These are phyloP conservation scores for Glossosoma conforme DNA, from an alignment of 1,140 invertebrate species.

Conservation along the genomic window DNA sequence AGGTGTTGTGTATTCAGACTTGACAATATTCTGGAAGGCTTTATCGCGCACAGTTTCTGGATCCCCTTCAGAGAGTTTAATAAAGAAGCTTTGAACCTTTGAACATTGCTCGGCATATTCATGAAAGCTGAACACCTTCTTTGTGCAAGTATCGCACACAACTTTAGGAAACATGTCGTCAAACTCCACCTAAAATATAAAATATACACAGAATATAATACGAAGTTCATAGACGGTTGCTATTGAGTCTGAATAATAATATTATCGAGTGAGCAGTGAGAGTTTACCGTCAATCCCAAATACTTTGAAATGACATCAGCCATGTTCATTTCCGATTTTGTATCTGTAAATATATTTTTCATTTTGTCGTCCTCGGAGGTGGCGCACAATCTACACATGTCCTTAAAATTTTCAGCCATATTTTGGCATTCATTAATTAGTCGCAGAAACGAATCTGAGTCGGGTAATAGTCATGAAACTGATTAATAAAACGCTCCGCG, in stretches of 20 bases:
- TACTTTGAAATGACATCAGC: slow-evolving; percentile 21
- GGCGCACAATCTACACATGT: slow-evolving; percentile 46
- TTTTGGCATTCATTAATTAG: slow-evolving; percentile 13
- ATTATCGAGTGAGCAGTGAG: neutral
- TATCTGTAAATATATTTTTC: slow-evolving; percentile 16
- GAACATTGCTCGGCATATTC: slow-evolving; percentile 27
- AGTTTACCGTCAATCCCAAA: slow-evolving; percentile 17
- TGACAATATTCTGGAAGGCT: slow-evolving; percentile 13
- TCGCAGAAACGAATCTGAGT: neutral
- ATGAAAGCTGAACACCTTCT: slow-evolving; percentile 22
- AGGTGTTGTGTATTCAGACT: slow-evolving; percentile 11
- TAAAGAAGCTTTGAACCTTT: slow-evolving; percentile 20
- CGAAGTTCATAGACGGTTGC: no score
- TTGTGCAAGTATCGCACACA: slow-evolving; percentile 20
- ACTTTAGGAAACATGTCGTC: slow-evolving; percentile 22
- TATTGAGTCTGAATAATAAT: slow-evolving; percentile 3
- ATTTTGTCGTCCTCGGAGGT: slow-evolving; percentile 30
- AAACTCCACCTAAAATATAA: slow-evolving; percentile 13
- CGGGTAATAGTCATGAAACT: neutral
- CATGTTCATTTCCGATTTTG: slow-evolving; percentile 13
- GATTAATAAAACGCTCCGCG: slow-evolving; percentile 2
- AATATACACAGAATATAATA: no score
- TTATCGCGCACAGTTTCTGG: slow-evolving; percentile 10
- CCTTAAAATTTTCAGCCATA: slow-evolving; percentile 38
- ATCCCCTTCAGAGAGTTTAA: slow-evolving; percentile 7